Evolutionary conservation across 1,140 invertebrate species (phyloP).

Genomic region (Colletes latitarsis): DNA sequence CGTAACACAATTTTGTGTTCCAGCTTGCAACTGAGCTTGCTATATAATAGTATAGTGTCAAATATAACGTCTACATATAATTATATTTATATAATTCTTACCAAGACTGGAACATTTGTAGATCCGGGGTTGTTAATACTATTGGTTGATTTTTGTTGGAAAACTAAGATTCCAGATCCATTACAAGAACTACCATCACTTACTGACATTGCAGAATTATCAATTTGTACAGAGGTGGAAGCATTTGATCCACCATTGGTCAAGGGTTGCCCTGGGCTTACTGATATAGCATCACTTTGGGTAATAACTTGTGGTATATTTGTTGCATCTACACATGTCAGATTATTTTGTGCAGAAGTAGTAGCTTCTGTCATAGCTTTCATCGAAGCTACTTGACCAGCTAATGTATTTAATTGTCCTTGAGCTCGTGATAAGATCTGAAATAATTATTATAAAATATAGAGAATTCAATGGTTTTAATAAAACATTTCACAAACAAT

Average conservation of each 20-base stretch:
- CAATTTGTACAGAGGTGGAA: conserved; percentile 74
- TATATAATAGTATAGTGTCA: conserved; percentile 66
- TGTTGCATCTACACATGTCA: conserved; percentile 70
- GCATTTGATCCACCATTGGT: conserved; percentile 69
- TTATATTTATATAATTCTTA: conserved; percentile 61
- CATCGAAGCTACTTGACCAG: conserved; percentile 72
- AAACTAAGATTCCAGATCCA: conserved; percentile 81
- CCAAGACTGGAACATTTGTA: conserved; percentile 82
- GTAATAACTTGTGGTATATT: conserved; percentile 69
- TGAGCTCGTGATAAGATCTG: conserved; percentile 78
- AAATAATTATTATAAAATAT: conserved; percentile 39
- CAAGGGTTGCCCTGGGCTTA: conserved; percentile 70
- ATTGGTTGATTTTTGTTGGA: conserved; percentile 78
- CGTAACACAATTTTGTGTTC: conserved; percentile 72
- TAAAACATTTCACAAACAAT: conserved; percentile 48
- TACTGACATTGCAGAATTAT: conserved; percentile 71
- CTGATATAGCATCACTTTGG: conserved; percentile 64
- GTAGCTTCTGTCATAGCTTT: conserved; percentile 71
- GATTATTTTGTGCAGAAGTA: conserved; percentile 68
- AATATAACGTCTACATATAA: neutral
- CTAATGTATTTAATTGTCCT: conserved; percentile 74
- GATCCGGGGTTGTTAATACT: conserved; percentile 75
- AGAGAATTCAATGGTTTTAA: neutral
- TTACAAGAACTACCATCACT: conserved; percentile 79
- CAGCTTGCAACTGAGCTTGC: conserved; percentile 84